phyloP scores from a whole-genome alignment of 1,140 invertebrate genomes.

The Planococcus citri region DNA sequence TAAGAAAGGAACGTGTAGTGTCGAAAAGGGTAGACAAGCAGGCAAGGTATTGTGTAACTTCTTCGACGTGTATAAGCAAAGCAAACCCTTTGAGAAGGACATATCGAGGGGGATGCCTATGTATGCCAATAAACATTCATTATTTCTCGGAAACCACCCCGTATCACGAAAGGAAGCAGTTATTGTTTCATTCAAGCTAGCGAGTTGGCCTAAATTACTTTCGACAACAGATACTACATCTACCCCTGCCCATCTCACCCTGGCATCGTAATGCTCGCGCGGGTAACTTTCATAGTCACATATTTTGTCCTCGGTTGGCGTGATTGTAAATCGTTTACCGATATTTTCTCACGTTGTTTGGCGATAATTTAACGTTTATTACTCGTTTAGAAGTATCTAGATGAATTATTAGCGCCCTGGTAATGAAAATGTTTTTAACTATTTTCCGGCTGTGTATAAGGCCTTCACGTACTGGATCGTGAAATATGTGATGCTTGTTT shows the following conservation, averaged over 20 bases:
- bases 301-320: slow-evolving; percentile 6
- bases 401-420: not conserved
- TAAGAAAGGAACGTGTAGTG: too few relatives aligned
- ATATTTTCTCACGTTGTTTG: slow-evolving; percentile 16
- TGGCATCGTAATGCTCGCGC: not conserved
- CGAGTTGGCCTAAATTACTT: slow-evolving; percentile 10
- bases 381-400: not conserved
- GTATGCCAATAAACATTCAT: slow-evolving; percentile 20
- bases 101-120: slow-evolving; percentile 4
- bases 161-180: slow-evolving; percentile 18
- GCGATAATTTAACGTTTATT: slow-evolving; percentile 16
- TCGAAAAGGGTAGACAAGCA: too few relatives aligned
- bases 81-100: not conserved
- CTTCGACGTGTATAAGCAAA: not conserved
- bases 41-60: too few relatives aligned
- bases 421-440: not conserved
- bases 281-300: not conserved
- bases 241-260: not conserved
- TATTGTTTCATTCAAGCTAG: slow-evolving; percentile 13
- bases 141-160: slow-evolving; percentile 4
- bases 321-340: slow-evolving; percentile 18
- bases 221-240: slow-evolving; percentile 11
- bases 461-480: too few relatives aligned
- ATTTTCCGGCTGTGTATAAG: not conserved
- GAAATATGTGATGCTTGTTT: too few relatives aligned